Conservation (phyloP, 2,888 invertebrate genomes). For the Cryptocephalus primarius region DNA sequence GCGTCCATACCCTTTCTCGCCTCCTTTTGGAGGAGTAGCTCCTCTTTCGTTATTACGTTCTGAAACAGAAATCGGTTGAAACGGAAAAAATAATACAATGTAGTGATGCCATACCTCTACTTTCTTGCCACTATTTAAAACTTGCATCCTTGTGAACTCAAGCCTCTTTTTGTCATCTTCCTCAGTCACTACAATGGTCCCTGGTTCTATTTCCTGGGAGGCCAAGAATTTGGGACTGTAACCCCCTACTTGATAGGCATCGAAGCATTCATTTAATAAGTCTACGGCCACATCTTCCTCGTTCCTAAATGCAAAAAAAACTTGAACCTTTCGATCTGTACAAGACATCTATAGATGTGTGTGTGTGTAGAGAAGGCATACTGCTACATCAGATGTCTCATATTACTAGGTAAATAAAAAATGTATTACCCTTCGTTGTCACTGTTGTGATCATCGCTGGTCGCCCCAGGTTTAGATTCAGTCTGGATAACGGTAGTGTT, state of each 20-base stretch:
- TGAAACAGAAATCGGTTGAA: constrained; percentile 6
- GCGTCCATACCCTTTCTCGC: constrained; percentile 75
- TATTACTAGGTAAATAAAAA: too few relatives aligned
- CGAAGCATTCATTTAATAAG: constrained; percentile 45
- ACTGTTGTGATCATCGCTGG: constrained; percentile 29
- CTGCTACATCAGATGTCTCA: too few relatives aligned
- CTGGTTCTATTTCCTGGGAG: constrained; percentile 55
- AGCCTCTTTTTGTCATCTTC: constrained; percentile 67
- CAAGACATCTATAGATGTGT: too few relatives aligned
- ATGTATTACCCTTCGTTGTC: constrained; percentile 27
- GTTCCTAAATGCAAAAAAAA: too few relatives aligned
- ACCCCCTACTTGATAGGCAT: constrained; percentile 65
- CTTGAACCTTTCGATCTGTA: too few relatives aligned
- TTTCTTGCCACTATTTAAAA: constrained; percentile 49
- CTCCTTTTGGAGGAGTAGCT: constrained; percentile 61
- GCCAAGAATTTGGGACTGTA: constrained; percentile 72
- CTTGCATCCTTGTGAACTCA: constrained; percentile 58
- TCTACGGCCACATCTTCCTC: constrained; percentile 39
- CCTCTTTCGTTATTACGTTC: constrained; percentile 38
- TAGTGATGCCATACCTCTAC: too few relatives aligned
- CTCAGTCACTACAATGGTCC: constrained; percentile 64
- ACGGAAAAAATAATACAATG: constrained; percentile 2
- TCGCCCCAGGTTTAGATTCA: constrained; percentile 21
- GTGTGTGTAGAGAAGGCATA: too few relatives aligned
- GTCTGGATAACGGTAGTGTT: constrained; percentile 19